Evolutionary conservation across 2,113 vertebrate species (phyloP), one percentile per base, ranked within the genome.

Genomic region (Panthera leo): DNA sequence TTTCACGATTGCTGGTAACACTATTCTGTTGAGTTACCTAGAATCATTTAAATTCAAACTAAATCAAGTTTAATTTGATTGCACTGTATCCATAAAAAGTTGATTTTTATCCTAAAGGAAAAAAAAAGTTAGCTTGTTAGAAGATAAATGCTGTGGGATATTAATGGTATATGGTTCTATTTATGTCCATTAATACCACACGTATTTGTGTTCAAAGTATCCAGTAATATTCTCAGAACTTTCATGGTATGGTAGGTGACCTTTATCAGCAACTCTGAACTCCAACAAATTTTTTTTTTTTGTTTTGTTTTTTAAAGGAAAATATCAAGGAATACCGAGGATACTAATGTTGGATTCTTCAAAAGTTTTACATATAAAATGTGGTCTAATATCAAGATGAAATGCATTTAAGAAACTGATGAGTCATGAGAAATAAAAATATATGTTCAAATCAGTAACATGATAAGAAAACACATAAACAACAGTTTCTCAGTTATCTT

Each of bases 11-110:
- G 55, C 14, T 85, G 2, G 7, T 78, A 96, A 88, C 29, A 68
- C 16, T 79, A 31, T 94, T 79, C 2, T 93, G 19, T 71, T 94
- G 51, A 67, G 14, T 90, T 80, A 67, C 15, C 82, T 83, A 53
- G 93, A 86, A 76, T 67, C 34, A 82, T 23, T 75, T 94, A 94
- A 89, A 53, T 89, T 96, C 25, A 68, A 95, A 71, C 94, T 94
- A 82, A 88, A 94, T 18, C 11, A 73, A 89, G 27, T 79, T 88
- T 92, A 70, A 82, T 85, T 84, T 95, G 84, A 91, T 75, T 93
- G 25, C 9, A 82, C 31, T 34, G 19, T 91, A 15, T 93, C 4
- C 7, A n/a, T 78, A 68, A 51, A 79, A 84, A 95, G 80, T 31
- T 63, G 19, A 86, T 70, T 94, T 85, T 90, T 85, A 92, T 75